Evolutionary conservation across 2,113 vertebrate genomes (phyloP).

Genomic region (Semnornis frantzii): DNA sequence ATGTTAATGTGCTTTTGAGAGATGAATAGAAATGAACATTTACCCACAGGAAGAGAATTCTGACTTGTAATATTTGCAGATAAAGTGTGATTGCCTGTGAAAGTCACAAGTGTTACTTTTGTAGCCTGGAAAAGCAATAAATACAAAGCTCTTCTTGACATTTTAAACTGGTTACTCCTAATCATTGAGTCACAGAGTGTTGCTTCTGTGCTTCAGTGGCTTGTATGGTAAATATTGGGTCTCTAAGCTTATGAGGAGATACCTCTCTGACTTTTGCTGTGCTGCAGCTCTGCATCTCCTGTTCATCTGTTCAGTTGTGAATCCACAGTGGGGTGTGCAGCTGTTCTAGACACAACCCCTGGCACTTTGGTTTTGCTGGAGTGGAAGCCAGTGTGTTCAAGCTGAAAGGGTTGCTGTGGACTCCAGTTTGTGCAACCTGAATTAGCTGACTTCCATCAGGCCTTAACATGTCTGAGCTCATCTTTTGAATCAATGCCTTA

Average conservation of each 20-base stretch:
- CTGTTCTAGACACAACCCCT: neutral
- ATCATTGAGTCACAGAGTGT: neutral
- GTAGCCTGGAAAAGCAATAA: neutral
- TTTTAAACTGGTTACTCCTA: neutral
- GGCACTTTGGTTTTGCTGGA: neutral
- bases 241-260: neutral
- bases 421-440: neutral
- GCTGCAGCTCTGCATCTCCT: neutral
- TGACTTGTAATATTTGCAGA: neutral
- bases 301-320: neutral
- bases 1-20: neutral
- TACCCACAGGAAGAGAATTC: neutral
- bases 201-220: neutral
- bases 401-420: neutral
- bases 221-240: neutral
- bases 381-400: neutral
- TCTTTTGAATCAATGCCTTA: neutral
- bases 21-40: neutral
- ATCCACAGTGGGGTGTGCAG: neutral
- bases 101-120: neutral
- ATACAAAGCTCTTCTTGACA: neutral
- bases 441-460: neutral
- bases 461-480: neutral
- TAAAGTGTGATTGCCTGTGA: neutral
- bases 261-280: accelerated